Evolutionary conservation across 1,140 invertebrate genomes (phyloP), one percentile per base, ranked within the genome.

Genomic region (Arctopsyche grandis): DNA sequence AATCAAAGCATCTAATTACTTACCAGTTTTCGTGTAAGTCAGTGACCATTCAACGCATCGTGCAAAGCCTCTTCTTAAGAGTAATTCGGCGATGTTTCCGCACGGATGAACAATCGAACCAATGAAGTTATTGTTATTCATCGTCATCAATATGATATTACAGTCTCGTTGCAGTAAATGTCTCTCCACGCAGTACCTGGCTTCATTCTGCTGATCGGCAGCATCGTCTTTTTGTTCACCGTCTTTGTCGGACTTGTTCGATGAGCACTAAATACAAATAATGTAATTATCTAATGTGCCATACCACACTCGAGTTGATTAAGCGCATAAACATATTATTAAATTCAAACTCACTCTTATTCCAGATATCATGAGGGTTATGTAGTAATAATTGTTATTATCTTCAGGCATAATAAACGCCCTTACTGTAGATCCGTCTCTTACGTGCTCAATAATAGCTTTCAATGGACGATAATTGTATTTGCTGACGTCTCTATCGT

Each of bases 31-130:
- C 84, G 97, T 95, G 46, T 94, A 93, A 26, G 92, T 94, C 87
- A 99, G 94, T 9, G 96, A 98, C 97, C 97, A 99, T 85, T 99
- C 98, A n/a, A 99, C 96, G 85, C 97, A 99, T 84, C 93, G 93
- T 0, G 97, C 98, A 84, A 98, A 97, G 22, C 98, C 98, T 88
- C 98, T 95, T 69, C 87, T 92, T 69, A 99, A 85, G 52, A 99
- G 88, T 58, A 94, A 90, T 85, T 99, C 98, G 0, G 98, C 97
- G 87, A 99, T 99, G 84, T 99, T 99, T 89, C 97, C 88, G 84
- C 91, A 92, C 0, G 98, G 97, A 89, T 99, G 97, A 44, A 98
- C 83, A 81, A 99, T 93, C n/a, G 95, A 96, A 21, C 98, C 98
- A 81, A 99, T 93, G 84, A 99, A 96, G 84, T 97, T 97, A 79